A percentile compares a stretch with the other conserved stretches of the same genome.
Conservation (phyloP, 2,113 vertebrate genomes). For the Emydura subglobosa region DNA sequence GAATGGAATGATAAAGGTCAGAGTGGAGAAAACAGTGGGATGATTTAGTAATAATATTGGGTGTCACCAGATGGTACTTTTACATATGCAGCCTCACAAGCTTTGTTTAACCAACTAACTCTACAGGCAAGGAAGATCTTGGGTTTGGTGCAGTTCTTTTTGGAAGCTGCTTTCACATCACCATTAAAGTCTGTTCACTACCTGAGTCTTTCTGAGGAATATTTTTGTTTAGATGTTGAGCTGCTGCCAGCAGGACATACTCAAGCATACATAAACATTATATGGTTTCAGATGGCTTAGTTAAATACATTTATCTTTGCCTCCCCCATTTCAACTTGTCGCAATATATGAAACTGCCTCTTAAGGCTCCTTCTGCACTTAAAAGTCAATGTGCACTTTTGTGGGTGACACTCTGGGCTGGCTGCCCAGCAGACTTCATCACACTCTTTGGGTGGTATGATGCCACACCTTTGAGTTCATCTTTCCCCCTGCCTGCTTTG, state of each 20-base stretch:
- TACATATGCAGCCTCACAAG: background rate
- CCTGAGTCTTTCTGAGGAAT: background rate
- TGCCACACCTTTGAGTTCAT: background rate
- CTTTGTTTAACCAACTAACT: background rate
- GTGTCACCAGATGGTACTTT: background rate
- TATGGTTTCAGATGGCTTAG: background rate
- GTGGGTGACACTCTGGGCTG: background rate
- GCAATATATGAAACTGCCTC: rapidly evolving
- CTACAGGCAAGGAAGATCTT: background rate
- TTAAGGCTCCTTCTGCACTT: background rate
- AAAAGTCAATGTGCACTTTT: background rate
- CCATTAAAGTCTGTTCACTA: background rate
- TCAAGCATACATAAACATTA: background rate
- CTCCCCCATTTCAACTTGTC: background rate
- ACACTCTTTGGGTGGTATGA: background rate
- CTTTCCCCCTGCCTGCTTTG: background rate
- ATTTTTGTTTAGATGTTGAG: background rate
- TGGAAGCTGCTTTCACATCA: background rate
- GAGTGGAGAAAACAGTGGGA: background rate
- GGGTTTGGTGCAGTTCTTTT: background rate
- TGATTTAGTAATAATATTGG: background rate
- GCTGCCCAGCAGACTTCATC: background rate
- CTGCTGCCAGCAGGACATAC: background rate
- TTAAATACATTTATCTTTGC: background rate
- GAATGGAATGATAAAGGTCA: background rate